A percentile compares a stretch with the other conserved stretches of the same genome.
Conservation (phyloP, 2,797 vertebrate genomes). For the Scleropages formosus region DNA sequence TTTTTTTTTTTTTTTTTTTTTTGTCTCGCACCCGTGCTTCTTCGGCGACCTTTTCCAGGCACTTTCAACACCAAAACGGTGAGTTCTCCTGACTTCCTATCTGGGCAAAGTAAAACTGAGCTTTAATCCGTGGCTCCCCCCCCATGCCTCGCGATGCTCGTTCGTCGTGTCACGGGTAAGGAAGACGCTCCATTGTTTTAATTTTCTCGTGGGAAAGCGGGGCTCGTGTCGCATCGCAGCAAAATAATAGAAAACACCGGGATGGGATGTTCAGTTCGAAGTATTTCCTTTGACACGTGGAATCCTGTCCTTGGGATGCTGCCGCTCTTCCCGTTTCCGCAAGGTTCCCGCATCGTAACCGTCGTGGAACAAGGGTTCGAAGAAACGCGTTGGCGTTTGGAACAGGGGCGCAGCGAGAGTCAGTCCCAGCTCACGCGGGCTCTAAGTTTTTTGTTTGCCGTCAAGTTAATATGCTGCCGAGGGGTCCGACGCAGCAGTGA, state of each 20-base stretch:
- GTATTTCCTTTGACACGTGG: constrained; percentile 8
- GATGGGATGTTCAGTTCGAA: neutral
- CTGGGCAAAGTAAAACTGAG: constrained; percentile 40
- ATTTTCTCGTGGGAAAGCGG: neutral
- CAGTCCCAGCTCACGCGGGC: too few species aligned
- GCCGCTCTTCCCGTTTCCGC: too few species aligned
- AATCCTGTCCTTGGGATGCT: too few species aligned
- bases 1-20: too few species aligned
- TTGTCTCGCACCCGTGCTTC: constrained; percentile 38
- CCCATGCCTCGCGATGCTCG: constrained; percentile 15
- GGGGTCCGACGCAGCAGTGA: too few species aligned
- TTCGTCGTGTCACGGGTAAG: constrained; percentile 54
- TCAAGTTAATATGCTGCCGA: too few species aligned
- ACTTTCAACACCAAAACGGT: constrained; percentile 60
- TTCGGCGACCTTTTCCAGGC: constrained; percentile 62
- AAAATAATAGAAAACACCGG: neutral
- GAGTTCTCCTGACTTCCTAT: constrained; percentile 43
- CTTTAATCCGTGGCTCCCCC: constrained; percentile 43
- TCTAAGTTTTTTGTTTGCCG: too few species aligned
- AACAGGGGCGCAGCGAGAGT: too few species aligned
- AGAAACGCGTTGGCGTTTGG: too few species aligned
- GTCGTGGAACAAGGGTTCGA: too few species aligned
- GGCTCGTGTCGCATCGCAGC: neutral
- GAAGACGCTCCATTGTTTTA: constrained; percentile 40
- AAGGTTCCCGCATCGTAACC: too few species aligned